phyloP scores from a whole-genome alignment of 2,888 invertebrate species.

The Trileptium ribeirensis region DNA sequence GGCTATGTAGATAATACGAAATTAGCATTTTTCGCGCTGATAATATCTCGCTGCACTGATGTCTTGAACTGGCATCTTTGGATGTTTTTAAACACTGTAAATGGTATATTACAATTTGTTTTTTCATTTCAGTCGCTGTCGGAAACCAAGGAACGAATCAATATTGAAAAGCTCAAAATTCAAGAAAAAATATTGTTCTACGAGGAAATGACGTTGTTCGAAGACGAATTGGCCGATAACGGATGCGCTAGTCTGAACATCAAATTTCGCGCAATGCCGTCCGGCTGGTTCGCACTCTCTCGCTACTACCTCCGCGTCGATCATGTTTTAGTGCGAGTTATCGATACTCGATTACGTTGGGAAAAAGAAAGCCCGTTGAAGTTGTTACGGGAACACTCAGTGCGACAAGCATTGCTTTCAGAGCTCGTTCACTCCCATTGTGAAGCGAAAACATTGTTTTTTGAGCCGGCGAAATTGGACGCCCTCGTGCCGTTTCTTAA shows the following conservation, averaged over 20 bases:
- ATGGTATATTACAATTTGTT: too few species aligned
- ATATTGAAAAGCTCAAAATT: slow-evolving; percentile 76
- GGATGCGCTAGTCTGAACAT: slow-evolving; percentile 80
- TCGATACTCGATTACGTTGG: not conserved
- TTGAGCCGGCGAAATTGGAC: not conserved
- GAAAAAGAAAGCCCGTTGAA: not conserved
- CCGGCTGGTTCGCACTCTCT: slow-evolving; percentile 78
- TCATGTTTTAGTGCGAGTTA: slow-evolving; percentile 74
- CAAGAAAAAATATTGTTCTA: slow-evolving; percentile 88
- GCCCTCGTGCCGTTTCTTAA: not conserved
- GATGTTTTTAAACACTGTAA: too few species aligned
- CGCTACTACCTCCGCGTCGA: slow-evolving; percentile 90
- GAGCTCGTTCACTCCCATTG: not conserved
- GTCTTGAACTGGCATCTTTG: too few species aligned
- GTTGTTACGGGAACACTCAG: not conserved
- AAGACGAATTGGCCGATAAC: slow-evolving; percentile 97
- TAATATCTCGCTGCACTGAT: too few species aligned
- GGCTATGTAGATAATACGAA: too few species aligned
- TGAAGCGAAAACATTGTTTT: not conserved
- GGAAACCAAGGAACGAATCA: slow-evolving; percentile 67
- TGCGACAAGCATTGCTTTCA: not conserved
- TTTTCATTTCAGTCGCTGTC: slow-evolving; percentile 51
- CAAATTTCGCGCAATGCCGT: slow-evolving; percentile 94
- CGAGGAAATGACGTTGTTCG: slow-evolving; percentile 83
- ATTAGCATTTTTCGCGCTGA: too few species aligned